Percentiles rank a stretch among this genome's conserved stretches.
These are phyloP conservation scores for Anabacerthia variegaticeps DNA, from an alignment of 2,797 vertebrate genomes.

Conservation along the genomic window DNA sequence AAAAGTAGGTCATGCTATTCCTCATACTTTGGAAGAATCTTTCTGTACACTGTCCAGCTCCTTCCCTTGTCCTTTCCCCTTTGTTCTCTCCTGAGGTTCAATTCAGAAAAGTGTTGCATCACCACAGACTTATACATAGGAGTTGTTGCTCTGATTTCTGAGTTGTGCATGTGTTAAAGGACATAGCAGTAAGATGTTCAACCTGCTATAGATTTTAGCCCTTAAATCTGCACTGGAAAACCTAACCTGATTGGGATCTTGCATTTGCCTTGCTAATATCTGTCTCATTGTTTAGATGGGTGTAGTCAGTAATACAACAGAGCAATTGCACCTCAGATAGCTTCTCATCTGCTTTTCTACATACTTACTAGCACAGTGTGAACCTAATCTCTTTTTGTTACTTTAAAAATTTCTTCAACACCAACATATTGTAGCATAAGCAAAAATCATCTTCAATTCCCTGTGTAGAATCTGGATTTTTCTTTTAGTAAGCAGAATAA, in stretches of 20 bases:
- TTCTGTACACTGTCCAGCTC: background rate
- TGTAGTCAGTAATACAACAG: background rate
- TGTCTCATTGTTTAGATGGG: background rate
- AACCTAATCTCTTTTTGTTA: background rate
- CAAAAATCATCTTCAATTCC: background rate
- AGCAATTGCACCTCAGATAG: background rate
- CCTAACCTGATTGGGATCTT: background rate
- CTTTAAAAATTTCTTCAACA: background rate
- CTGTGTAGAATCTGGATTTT: background rate
- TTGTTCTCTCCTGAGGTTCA: background rate
- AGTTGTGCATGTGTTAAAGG: background rate
- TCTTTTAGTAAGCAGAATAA: background rate
- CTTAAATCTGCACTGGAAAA: background rate
- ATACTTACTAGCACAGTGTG: background rate
- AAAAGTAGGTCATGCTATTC: background rate
- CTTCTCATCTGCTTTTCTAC: background rate
- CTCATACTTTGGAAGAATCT: background rate
- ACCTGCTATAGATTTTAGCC: background rate
- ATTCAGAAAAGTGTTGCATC: background rate
- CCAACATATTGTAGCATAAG: background rate
- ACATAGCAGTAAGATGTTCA: background rate
- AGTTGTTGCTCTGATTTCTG: background rate
- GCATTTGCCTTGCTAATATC: background rate
- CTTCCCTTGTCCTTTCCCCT: fast-evolving
- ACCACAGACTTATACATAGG: background rate